Conservation (phyloP, 2,113 vertebrate species). For the Mobula hypostoma region DNA sequence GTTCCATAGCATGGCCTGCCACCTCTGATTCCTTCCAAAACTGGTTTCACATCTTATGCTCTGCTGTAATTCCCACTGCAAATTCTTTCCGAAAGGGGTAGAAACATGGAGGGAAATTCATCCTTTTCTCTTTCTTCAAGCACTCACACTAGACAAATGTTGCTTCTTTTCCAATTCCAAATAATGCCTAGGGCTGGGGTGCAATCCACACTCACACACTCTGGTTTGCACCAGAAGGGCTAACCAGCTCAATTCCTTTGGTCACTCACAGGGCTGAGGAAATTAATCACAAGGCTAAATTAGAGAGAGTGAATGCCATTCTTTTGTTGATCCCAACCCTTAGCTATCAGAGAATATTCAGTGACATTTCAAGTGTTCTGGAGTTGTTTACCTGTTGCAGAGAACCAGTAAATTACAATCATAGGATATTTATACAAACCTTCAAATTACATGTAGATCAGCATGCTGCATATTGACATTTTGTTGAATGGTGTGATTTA, state of each 20-base stretch:
- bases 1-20: not conserved
- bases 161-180: not conserved
- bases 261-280: not conserved
- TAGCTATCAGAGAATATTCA: not conserved
- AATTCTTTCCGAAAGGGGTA: not conserved
- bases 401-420: not conserved
- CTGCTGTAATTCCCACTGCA: not conserved
- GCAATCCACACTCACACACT: not conserved
- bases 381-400: not conserved
- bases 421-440: not conserved
- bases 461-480: slow-evolving; percentile 22
- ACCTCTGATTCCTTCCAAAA: not conserved
- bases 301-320: not conserved
- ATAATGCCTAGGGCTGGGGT: not conserved
- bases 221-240: not conserved
- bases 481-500: not conserved
- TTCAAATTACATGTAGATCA: not conserved
- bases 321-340: not conserved
- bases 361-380: not conserved
- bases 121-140: too few relatives aligned
- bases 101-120: not conserved
- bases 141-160: not conserved
- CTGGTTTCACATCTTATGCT: not conserved
- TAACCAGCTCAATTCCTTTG: not conserved
- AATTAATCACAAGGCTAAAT: not conserved